Percentiles rank a stretch among this genome's conserved stretches.
These are phyloP conservation scores for Isichthys henryi DNA, from an alignment of 2,113 vertebrate genomes.

Conservation along the genomic window DNA sequence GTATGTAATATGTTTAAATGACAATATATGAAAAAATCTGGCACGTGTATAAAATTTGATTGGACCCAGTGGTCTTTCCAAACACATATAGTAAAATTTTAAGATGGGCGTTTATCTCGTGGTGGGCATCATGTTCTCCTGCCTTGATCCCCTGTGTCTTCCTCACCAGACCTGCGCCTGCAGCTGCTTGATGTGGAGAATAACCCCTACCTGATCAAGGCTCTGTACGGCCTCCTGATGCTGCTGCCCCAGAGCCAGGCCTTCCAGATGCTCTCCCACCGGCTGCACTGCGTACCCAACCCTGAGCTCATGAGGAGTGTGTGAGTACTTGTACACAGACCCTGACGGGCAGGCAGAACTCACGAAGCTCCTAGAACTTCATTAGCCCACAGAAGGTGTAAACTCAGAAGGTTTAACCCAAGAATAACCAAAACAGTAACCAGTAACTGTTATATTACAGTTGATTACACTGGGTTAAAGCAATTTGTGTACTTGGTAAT, in stretches of 20 bases:
- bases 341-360: neutral
- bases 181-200: conserved; percentile 93
- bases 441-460: neutral
- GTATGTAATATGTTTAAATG: neutral
- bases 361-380: neutral
- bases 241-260: conserved; percentile 93
- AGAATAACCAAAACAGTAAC: neutral
- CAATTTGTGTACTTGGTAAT: neutral
- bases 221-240: conserved; percentile 93
- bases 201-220: conserved; percentile 94
- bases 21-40: neutral
- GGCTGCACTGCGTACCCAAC: conserved; percentile 89
- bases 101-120: neutral
- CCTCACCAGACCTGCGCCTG: conserved; percentile 73
- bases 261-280: conserved; percentile 90
- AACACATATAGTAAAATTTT: neutral
- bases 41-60: neutral
- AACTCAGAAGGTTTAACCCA: neutral
- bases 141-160: neutral
- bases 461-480: neutral
- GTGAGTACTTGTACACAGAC: conserved; percentile 49
- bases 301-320: conserved; percentile 82
- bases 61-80: neutral
- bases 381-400: neutral
- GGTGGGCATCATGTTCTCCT: neutral